Evolutionary conservation across 2,113 vertebrate species (phyloP), one percentile per base, ranked within the genome.

Genomic region (Phaethon lepturus): DNA sequence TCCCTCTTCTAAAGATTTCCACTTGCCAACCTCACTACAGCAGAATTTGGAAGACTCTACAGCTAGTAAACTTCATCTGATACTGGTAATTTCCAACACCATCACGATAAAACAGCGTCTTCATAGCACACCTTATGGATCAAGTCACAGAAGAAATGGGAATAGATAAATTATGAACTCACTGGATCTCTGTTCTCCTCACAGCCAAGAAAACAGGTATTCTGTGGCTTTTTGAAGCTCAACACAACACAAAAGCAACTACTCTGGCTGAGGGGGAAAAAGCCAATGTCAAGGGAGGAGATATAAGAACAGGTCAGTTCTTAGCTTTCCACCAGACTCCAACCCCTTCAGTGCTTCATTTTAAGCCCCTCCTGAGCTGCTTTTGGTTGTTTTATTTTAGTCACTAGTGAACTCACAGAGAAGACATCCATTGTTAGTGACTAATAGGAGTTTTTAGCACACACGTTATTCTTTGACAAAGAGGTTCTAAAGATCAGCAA

Each of bases 231-330:
- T 72, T 83, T 79, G 29, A 29, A 56, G 40, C 7, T 23, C 26
- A 77, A 13, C 17, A 42, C 20, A 74, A 66, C 11, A 80, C 29
- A 89, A 87, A 76, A 84, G 3, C 25, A 58, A 13, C 26, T 47
- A 47, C 8, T 18, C 4, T 1, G 1, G 7, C 38, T 25, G 67
- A 72, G 5, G 4, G 7, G 1, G 2, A 60, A 72, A 86, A 69
- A 11, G 20, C 7, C 31, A 76, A 1, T 14, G 14, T 33, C 23
- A 74, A 67, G 81, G 52, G 11, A 81, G 6, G 15, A 79, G 66
- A 47, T 56, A 24, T 2, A 79, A 63, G 28, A 91, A 80, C 2
- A 68, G 25, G 13, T 5, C n/a, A 52, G 3, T 67, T 52, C 11
- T 69, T 47, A 56, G 5, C 23, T 76, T 86, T 80, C 62, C 53